Evolutionary conservation across 2,888 invertebrate genomes (phyloP), one percentile per base, ranked within the genome.

Genomic region (Phaonia tiefii): DNA sequence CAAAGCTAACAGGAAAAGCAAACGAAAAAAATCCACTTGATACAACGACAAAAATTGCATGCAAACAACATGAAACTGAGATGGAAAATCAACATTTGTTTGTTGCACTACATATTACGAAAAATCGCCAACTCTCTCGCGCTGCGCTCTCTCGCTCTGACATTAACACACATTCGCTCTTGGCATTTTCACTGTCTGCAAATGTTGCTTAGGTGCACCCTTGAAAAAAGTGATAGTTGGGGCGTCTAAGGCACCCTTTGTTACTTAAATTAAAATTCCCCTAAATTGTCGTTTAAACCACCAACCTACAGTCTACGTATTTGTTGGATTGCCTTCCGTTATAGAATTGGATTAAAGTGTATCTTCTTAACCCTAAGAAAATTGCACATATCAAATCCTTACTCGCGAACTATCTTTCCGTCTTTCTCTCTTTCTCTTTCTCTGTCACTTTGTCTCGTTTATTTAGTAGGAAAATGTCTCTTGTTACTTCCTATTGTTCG

Each of bases 61-160:
- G 71, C 25, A 51, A 26, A 37, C 58, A 66, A 25, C 46, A 20
- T 46, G 46, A 44, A 31, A 13, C 11, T 44, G 46, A 78, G 17
- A 69, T 15, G n/a, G 22, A 17, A 58, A 37, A n/a, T n/a, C 31
- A 31, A 31, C 31, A 31, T 66, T 74, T 70, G 15, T 58, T 44
- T 70, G 26, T 79, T 79, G 65, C 65, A 66, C 46, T 42, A 65
- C n/a, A 54, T n/a, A n/a, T n/a, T 31, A 31, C 31, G 31, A 31
- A 31, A 31, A 31, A 5, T 3, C 8, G 31, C 4, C 4, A 3
- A 5, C 31, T 31, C 31, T 31, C 31, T 31, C 31, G 71, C 10
- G 58, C 66, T 25, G 8, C 2, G 25, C 11, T 22, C 17, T 17
- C 1, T 17, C 25, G 22, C 54, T 4, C 25, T 31, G 3, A 5